A percentile compares a stretch with the other conserved stretches of the same genome.
phyloP scores from a whole-genome alignment of 1,140 invertebrate species.

The Drosophila santomea region DNA sequence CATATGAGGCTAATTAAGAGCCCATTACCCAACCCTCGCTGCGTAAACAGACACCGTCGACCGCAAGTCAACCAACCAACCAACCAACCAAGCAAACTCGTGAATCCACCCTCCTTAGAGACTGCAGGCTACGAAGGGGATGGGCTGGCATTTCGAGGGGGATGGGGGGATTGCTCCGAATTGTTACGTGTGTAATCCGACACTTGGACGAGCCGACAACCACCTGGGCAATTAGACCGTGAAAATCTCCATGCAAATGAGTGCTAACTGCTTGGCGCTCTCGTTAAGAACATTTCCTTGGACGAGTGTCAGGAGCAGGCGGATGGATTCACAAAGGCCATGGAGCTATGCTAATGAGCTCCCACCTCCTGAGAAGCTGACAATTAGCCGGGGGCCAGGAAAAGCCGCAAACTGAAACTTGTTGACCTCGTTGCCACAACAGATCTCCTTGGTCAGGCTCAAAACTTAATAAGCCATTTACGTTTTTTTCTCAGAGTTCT shows the following conservation, averaged over 20 bases:
- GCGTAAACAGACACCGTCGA: constrained; percentile 71
- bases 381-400: constrained; percentile 54
- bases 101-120: constrained; percentile 30
- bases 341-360: constrained; percentile 66
- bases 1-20: constrained; percentile 80
- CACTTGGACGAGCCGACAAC: constrained; percentile 33
- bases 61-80: constrained; percentile 60
- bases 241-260: constrained; percentile 65
- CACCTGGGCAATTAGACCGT: constrained; percentile 67
- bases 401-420: constrained; percentile 65
- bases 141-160: constrained; percentile 10
- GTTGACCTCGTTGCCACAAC: constrained; percentile 48
- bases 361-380: constrained; percentile 26
- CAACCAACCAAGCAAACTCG: constrained; percentile 23
- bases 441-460: constrained; percentile 37
- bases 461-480: constrained; percentile 57
- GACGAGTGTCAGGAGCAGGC: constrained; percentile 66
- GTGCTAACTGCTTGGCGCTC: constrained; percentile 32
- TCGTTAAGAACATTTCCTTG: constrained; percentile 48
- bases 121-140: background rate
- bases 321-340: constrained; percentile 13
- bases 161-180: constrained; percentile 12
- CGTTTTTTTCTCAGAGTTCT: constrained; percentile 4
- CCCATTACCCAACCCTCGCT: constrained; percentile 65
- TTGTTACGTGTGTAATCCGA: constrained; percentile 70